Conservation (phyloP, 2,888 invertebrate genomes). For the Marronus borbonicus region DNA sequence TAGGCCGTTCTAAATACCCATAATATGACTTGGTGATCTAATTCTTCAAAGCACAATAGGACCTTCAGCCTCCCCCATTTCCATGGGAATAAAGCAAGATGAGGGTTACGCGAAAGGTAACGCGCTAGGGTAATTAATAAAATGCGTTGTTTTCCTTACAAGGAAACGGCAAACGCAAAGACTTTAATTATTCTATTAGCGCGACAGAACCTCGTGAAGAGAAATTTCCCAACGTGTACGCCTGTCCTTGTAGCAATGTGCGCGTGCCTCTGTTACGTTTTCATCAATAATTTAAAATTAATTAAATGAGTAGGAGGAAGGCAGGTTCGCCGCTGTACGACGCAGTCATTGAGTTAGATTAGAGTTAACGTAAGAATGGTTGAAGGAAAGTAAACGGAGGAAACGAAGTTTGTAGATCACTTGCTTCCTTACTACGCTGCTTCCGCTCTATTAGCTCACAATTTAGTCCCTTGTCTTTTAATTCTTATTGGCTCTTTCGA, state of each 20-base stretch:
- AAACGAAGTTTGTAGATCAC: neutral
- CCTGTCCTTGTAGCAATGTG: neutral
- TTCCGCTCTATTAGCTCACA: slow-evolving; percentile 7
- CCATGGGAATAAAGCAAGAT: neutral
- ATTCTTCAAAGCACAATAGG: too few species aligned
- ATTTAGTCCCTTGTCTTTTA: neutral
- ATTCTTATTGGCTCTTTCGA: neutral
- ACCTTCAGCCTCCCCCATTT: neutral
- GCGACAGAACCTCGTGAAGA: slow-evolving; percentile 3
- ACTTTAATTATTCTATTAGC: slow-evolving; percentile 36
- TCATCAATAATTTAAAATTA: slow-evolving; percentile 20
- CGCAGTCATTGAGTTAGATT: neutral
- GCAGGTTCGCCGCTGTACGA: neutral
- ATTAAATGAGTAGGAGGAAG: neutral
- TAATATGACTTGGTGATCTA: too few species aligned
- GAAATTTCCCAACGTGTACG: slow-evolving; percentile 12
- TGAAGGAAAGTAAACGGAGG: slow-evolving; percentile 18
- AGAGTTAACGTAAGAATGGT: slow-evolving; percentile 17
- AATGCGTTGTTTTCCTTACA: slow-evolving; percentile 32
- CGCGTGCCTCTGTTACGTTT: neutral
- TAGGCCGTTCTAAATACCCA: too few species aligned
- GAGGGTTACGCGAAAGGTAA: neutral
- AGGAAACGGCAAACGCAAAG: slow-evolving; percentile 27
- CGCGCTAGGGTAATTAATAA: slow-evolving; percentile 29
- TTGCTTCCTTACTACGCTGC: neutral